These are phyloP conservation scores for Pseudochirops cupreus DNA, from an alignment of 2,797 vertebrate genomes.

Conservation along the genomic window DNA sequence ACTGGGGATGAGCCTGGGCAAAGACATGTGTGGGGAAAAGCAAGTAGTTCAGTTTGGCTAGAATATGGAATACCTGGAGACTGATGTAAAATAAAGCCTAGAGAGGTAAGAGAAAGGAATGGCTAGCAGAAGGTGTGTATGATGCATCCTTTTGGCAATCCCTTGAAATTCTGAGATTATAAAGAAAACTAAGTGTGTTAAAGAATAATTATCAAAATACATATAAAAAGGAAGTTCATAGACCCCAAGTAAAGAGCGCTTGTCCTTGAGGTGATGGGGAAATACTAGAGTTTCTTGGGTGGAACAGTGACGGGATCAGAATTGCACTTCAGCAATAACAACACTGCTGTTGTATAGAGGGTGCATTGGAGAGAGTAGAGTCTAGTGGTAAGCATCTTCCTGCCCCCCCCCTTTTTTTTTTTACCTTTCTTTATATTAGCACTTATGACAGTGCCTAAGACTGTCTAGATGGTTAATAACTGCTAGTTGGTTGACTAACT, in stretches of 20 bases:
- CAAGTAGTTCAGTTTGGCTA: not conserved
- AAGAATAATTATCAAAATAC: not conserved
- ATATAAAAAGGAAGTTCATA: not conserved
- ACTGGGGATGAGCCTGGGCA: not conserved
- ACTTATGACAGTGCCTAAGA: not conserved
- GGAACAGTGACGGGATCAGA: not conserved
- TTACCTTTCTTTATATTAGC: not conserved
- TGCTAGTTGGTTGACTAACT: not conserved
- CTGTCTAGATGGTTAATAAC: not conserved
- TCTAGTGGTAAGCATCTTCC: not conserved
- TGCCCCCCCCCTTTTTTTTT: too few relatives aligned
- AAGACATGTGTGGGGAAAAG: not conserved
- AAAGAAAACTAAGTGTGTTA: not conserved
- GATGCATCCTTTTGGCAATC: not conserved
- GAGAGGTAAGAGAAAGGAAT: not conserved
- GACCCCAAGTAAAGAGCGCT: not conserved
- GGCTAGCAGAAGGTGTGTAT: not conserved
- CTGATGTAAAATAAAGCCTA: not conserved
- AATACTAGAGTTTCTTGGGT: not conserved
- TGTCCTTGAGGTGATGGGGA: not conserved
- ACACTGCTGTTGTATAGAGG: not conserved
- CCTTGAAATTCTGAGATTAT: not conserved
- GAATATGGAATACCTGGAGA: not conserved
- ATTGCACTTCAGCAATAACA: not conserved
- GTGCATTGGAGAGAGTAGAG: not conserved